Evolutionary conservation across 2,888 invertebrate genomes (phyloP), one percentile per base, ranked within the genome.

Genomic region (Epirrhoe alternata): DNA sequence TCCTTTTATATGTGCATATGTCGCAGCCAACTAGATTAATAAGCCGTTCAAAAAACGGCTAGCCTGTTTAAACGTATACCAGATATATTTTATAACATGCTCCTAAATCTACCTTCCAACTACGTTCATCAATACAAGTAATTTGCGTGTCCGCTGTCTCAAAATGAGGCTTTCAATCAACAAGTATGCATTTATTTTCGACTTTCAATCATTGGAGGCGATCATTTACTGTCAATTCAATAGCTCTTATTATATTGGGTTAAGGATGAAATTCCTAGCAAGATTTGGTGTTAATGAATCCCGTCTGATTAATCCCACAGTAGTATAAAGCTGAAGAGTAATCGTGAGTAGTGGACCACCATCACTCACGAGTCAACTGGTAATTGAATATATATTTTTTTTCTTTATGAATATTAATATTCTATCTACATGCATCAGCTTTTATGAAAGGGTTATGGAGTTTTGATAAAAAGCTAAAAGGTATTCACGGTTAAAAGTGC

Each of bases 331-430:
- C 47, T 17, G 16, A 4, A 38, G 38, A 66, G 59, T 47, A 55
- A 59, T 65, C 64, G 59, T 65, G 61, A 62, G 64, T 56, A 58
- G 59, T 67, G 61, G 62, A 62, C 59, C 57, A 60, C 64, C 64
- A 59, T 67, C 60, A 64, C 56, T 67, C 61, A 67, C 56, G 52
- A 64, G 45, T 55, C 50, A 52, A 62, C 49, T 54, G 61, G 59
- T 69, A 66, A 64, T 64, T 69, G 58, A 69, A 66, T 64, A 59
- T 66, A 12, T 54, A 5, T 50, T 55, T 55, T 56, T 63, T 45
- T 65, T 52, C 10, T 60, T 42, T 33, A 51, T 64, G 50, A 64
- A 64, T 60, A 31, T 14, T 30, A 50, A 62, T 62, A 50, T 12
- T 51, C n/a, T 42, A 42, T 56, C 12, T 42, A 17, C 31, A 49